Percentiles rank a stretch among this genome's conserved stretches.
phyloP scores from a whole-genome alignment of 2,888 invertebrate genomes.

The Tribolium freemani region DNA sequence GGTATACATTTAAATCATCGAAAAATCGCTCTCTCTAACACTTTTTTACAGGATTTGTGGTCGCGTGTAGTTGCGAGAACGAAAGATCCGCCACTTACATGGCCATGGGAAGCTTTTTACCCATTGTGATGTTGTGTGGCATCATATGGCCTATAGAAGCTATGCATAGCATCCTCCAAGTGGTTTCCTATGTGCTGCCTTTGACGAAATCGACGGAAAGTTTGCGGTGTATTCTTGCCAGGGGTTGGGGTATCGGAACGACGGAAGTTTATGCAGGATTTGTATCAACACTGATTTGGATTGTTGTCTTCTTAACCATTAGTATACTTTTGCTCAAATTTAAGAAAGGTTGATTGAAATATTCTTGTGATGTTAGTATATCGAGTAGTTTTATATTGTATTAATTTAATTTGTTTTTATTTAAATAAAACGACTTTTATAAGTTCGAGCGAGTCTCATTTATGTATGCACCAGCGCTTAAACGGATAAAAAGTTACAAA shows the following conservation, averaged over 20 bases:
- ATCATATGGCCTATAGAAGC: slow-evolving; percentile 97
- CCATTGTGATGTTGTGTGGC: slow-evolving; percentile 88
- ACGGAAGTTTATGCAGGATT: slow-evolving; percentile 87
- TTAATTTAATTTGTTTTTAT: slow-evolving; percentile 25
- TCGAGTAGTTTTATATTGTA: slow-evolving; percentile 1
- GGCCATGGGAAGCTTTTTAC: slow-evolving; percentile 88
- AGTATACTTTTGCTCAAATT: slow-evolving; percentile 86
- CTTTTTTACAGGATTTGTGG: slow-evolving; percentile 75
- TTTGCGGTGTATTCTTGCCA: slow-evolving; percentile 85
- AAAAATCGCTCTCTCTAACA: neutral
- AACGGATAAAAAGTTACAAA: slow-evolving; percentile 3
- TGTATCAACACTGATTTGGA: slow-evolving; percentile 84
- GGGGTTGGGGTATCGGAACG: slow-evolving; percentile 83
- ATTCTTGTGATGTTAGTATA: neutral
- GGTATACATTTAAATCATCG: slow-evolving; percentile 71
- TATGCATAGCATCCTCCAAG: slow-evolving; percentile 83
- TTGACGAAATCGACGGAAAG: slow-evolving; percentile 91
- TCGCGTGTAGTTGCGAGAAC: slow-evolving; percentile 84
- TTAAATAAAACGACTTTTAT: slow-evolving; percentile 2
- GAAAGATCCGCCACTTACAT: slow-evolving; percentile 89
- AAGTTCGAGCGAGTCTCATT: neutral
- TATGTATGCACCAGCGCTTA: neutral
- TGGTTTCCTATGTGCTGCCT: slow-evolving; percentile 81
- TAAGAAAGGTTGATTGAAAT: slow-evolving; percentile 79
- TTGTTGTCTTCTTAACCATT: slow-evolving; percentile 79